Evolutionary conservation across 2,888 invertebrate species (phyloP).

Genomic region (Rhogogaster chlorosoma): DNA sequence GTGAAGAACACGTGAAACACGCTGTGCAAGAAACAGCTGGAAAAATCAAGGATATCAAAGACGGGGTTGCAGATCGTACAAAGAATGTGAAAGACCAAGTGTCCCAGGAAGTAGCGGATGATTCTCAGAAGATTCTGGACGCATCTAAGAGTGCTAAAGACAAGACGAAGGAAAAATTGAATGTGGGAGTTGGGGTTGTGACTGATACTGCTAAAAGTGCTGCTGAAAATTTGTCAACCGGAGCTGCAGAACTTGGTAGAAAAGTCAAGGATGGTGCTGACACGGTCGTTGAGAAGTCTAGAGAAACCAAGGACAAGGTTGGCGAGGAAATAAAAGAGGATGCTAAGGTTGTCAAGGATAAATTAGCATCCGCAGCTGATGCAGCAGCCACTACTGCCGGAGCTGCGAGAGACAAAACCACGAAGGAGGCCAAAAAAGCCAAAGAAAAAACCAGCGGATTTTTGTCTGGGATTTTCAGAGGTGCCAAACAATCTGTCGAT

Average conservation of each 20-base stretch:
- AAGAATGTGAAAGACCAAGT: constrained; percentile 57
- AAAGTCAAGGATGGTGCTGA: constrained; percentile 41
- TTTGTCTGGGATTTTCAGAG: constrained; percentile 30
- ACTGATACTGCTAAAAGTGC: constrained; percentile 50
- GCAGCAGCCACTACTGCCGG: constrained; percentile 55
- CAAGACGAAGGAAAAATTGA: constrained; percentile 58
- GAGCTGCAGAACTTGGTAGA: constrained; percentile 43
- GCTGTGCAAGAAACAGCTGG: constrained; percentile 61
- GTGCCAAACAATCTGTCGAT: constrained; percentile 36
- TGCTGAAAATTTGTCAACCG: constrained; percentile 41
- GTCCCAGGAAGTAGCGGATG: constrained; percentile 50
- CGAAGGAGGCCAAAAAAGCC: constrained; percentile 51
- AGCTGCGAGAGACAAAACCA: constrained; percentile 52
- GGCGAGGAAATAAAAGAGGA: constrained; percentile 57
- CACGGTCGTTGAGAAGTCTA: constrained; percentile 66
- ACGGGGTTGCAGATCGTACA: constrained; percentile 50
- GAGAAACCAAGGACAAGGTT: constrained; percentile 56
- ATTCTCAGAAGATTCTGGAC: constrained; percentile 45
- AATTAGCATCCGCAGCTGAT: constrained; percentile 39
- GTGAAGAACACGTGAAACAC: constrained; percentile 65
- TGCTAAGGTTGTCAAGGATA: constrained; percentile 55
- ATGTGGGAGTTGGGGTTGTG: constrained; percentile 6
- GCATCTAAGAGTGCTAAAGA: constrained; percentile 53
- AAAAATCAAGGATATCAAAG: constrained; percentile 63
- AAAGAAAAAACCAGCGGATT: constrained; percentile 52